Evolutionary conservation across 1,140 invertebrate species (phyloP).

Genomic region (Heliconius nattereri): DNA sequence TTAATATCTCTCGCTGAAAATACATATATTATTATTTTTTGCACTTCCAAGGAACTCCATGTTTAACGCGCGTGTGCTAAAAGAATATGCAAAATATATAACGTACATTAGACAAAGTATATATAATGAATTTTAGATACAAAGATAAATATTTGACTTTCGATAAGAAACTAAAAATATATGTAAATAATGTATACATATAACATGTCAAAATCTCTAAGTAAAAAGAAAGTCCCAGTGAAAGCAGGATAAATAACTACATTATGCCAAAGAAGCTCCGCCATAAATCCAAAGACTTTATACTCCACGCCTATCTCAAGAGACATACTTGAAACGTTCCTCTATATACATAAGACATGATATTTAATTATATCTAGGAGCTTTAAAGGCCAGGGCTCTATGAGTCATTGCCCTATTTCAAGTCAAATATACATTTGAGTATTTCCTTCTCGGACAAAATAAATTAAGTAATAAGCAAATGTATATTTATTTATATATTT

Average conservation of each 20-base stretch:
- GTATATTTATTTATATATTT: too few species aligned
- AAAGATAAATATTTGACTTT: not conserved
- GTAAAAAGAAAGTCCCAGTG: not conserved
- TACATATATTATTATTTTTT: not conserved
- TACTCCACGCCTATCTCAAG: conserved; percentile 1
- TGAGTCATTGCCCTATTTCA: not conserved
- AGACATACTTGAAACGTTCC: not conserved
- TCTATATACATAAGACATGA: not conserved
- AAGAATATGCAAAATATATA: not conserved
- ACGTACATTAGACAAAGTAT: too few species aligned
- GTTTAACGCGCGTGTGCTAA: not conserved
- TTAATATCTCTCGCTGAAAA: conserved; percentile 17
- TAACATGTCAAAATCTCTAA: not conserved
- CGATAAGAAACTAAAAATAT: not conserved
- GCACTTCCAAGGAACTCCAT: not conserved
- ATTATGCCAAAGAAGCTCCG: not conserved
- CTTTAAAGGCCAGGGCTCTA: not conserved
- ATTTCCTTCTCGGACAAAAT: not conserved
- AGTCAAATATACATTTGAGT: not conserved
- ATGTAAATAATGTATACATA: not conserved
- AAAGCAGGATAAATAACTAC: not conserved
- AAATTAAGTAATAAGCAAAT: too few species aligned
- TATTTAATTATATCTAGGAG: not conserved
- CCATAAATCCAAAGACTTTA: not conserved
- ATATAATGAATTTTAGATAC: too few species aligned